Conservation (phyloP, 2,113 vertebrate genomes). For the Meleagris gallopavo region DNA sequence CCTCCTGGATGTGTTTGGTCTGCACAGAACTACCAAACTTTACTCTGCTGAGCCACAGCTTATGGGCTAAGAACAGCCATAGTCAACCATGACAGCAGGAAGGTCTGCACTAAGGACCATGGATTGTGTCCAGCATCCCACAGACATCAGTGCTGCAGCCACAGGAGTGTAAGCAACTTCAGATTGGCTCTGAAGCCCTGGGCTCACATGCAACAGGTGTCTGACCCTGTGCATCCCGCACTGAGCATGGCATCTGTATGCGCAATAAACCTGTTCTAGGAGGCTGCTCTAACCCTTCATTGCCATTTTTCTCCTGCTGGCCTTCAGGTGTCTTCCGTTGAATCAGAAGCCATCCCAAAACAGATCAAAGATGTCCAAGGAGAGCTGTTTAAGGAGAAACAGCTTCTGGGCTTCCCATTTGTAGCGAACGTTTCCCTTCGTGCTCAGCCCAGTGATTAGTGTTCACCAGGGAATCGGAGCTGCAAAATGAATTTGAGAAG, state of each 20-base stretch:
- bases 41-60: not conserved
- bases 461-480: not conserved
- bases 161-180: too few species aligned
- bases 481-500: slow-evolving; percentile 51
- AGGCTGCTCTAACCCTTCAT: not conserved
- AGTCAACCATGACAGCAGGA: rapidly evolving
- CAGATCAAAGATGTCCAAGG: slow-evolving; percentile 24
- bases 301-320: not conserved
- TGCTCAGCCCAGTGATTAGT: slow-evolving; percentile 48
- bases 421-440: slow-evolving; percentile 35
- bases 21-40: not conserved
- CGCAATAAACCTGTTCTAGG: not conserved
- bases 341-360: slow-evolving; percentile 12
- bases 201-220: rapidly evolving
- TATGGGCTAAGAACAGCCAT: not conserved
- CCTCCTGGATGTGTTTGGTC: not conserved
- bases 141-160: rapidly evolving
- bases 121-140: not conserved
- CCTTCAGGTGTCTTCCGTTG: not conserved
- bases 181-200: not conserved
- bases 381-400: slow-evolving; percentile 17
- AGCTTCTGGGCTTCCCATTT: slow-evolving; percentile 58
- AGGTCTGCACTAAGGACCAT: not conserved
- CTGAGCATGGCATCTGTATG: rapidly evolving
- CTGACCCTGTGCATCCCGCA: not conserved